Conservation (phyloP, 2,113 vertebrate genomes). For the Anguilla japonica region DNA sequence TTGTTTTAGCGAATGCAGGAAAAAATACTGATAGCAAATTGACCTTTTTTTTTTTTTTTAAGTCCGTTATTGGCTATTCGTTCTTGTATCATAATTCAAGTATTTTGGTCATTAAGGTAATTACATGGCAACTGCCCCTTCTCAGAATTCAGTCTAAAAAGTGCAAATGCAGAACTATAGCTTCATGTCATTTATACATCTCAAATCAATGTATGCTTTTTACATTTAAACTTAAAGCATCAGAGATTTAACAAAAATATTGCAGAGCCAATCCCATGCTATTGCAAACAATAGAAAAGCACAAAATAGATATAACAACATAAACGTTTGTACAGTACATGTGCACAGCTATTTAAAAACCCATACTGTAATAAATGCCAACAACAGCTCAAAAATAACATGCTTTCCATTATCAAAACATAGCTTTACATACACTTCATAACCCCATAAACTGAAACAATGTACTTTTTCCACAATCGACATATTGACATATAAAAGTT, state of each 20-base stretch:
- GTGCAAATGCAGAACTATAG: slow-evolving; percentile 56
- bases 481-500: slow-evolving; percentile 88
- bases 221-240: slow-evolving; percentile 54
- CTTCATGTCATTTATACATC: slow-evolving; percentile 32
- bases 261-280: slow-evolving; percentile 63
- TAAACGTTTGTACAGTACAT: slow-evolving; percentile 61
- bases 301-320: slow-evolving; percentile 55
- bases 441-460: slow-evolving; percentile 82
- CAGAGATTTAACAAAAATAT: slow-evolving; percentile 47
- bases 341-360: slow-evolving; percentile 59
- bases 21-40: slow-evolving; percentile 10
- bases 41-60: not conserved
- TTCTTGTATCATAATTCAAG: slow-evolving; percentile 32
- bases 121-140: slow-evolving; percentile 53
- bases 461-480: slow-evolving; percentile 77
- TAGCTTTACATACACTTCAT: slow-evolving; percentile 75
- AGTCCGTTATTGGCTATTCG: slow-evolving; percentile 10
- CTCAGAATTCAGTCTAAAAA: slow-evolving; percentile 39
- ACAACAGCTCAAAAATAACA: slow-evolving; percentile 73
- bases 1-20: not conserved
- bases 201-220: slow-evolving; percentile 35
- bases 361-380: slow-evolving; percentile 58
- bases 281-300: slow-evolving; percentile 67
- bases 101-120: slow-evolving; percentile 38
- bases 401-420: slow-evolving; percentile 83